Base-by-base conservation (phyloP, 2,888 invertebrate species). In the Apodemia duryi region DNA sequence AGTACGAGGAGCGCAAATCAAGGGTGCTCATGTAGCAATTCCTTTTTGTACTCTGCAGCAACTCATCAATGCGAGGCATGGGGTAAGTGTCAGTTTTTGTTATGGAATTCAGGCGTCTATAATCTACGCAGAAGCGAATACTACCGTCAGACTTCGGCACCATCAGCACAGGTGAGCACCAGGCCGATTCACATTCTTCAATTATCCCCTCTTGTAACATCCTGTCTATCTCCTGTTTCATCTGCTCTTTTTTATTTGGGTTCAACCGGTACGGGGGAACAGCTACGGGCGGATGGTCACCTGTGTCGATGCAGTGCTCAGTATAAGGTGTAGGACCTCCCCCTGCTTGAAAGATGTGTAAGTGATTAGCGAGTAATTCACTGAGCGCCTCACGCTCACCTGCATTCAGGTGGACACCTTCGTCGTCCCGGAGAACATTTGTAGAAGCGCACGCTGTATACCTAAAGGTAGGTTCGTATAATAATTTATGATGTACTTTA, bases 151-250 rank as follows among this genome's bases (percentile, higher is more conserved):
- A 46, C 52, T 69, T 71, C 1, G 70, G 70, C 2, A 71, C 66
- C 11, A 72, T 35, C 35, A 35, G 32, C 4, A 4, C 32, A 32
- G 32, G 32, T 32, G 32, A 32, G 32, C 67, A 52, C 70, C 72
- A 72, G 0, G 66, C 66, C 0, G 70, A 70, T 28, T 71, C 68
- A 73, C 74, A 74, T 62, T 80, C 78, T 67, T 81, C 80, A 6
- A 82, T 79, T 0, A 82, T 71, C 4, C 70, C 69, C 6, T 67
- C 68, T 35, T 29, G 35, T 13, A 73, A 52, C 68, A 73, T 69
- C 61, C 68, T 69, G 0, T 71, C 66, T 2, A 73, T 60, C 41
- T 73, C 70, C 32, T 32, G 32, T 32, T 32, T 32, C 32, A 32
- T 32, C 32, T 32, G 32, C 32, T 32, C 32, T 32, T 32, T 32